phyloP scores from a whole-genome alignment of 2,797 vertebrate genomes.

The Chaunax sp. region DNA sequence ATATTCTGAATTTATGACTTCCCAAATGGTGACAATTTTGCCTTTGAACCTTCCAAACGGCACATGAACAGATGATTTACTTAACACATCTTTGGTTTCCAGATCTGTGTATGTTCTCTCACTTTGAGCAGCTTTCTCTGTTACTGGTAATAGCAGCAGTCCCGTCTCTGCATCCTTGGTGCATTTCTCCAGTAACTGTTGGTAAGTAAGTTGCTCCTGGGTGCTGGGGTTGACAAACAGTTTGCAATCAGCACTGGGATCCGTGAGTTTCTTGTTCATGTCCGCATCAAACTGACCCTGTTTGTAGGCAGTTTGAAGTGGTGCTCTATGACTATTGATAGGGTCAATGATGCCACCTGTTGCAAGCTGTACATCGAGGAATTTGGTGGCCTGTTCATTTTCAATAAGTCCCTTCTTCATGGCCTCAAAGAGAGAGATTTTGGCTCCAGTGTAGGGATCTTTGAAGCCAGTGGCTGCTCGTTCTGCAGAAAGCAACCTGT shows the following conservation, averaged over 20 bases:
- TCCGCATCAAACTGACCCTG: conserved; percentile 86
- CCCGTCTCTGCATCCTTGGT: conserved; percentile 82
- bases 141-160: conserved; percentile 84
- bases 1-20: conserved; percentile 96
- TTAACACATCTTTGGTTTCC: conserved; percentile 89
- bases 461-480: conserved; percentile 86
- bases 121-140: conserved; percentile 83
- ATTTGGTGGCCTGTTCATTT: conserved; percentile 82
- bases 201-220: conserved; percentile 82
- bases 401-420: conserved; percentile 87
- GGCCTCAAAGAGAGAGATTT: conserved; percentile 84
- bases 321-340: conserved; percentile 83
- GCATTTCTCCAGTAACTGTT: conserved; percentile 82
- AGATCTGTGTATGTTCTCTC: conserved; percentile 86
- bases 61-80: conserved; percentile 86
- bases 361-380: conserved; percentile 86
- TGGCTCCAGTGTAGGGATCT: conserved; percentile 85
- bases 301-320: conserved; percentile 84
- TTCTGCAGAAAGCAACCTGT: conserved; percentile 85
- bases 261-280: conserved; percentile 81
- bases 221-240: conserved; percentile 85
- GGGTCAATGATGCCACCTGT: conserved; percentile 88
- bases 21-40: conserved; percentile 94
- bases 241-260: conserved; percentile 81
- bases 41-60: conserved; percentile 91